Evolutionary conservation across 2,888 invertebrate species (phyloP).

Genomic region (Seira sanloemensis): DNA sequence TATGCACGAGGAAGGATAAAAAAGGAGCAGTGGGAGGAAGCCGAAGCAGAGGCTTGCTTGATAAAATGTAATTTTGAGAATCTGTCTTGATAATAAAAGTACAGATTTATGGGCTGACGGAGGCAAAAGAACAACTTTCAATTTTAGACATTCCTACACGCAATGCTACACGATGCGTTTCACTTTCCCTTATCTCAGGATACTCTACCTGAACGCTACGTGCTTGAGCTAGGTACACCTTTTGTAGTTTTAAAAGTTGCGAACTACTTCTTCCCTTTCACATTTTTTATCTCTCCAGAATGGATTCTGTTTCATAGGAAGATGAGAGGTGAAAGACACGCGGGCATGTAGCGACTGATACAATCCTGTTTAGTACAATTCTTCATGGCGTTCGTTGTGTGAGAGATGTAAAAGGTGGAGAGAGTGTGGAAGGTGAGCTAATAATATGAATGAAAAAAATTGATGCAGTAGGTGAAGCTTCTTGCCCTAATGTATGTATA

Average conservation of each 20-base stretch:
- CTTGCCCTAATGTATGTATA: constrained; percentile 28
- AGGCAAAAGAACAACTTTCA: constrained; percentile 7
- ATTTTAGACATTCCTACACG: constrained; percentile 43
- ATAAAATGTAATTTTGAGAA: background rate
- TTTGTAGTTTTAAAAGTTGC: background rate
- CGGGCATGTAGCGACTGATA: constrained; percentile 29
- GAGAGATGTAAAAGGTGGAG: too few relatives aligned
- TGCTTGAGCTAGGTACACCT: background rate
- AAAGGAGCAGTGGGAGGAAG: too few relatives aligned
- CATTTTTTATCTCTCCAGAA: constrained; percentile 39
- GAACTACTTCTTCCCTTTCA: constrained; percentile 3
- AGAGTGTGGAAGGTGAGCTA: background rate
- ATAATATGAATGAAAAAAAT: background rate
- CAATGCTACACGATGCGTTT: constrained; percentile 50
- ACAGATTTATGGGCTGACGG: background rate
- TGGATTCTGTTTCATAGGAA: constrained; percentile 27
- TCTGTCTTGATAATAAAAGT: constrained; percentile 4
- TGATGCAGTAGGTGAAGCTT: background rate
- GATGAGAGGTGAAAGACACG: constrained; percentile 60
- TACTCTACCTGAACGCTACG: constrained; percentile 2
- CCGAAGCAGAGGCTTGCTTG: too few relatives aligned
- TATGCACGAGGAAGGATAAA: too few relatives aligned
- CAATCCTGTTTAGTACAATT: too few relatives aligned
- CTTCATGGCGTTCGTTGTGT: too few relatives aligned
- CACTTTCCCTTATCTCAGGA: constrained; percentile 51